These are phyloP conservation scores for Rhabditoides inermis DNA, from an alignment of 2,888 invertebrate species.

Conservation along the genomic window DNA sequence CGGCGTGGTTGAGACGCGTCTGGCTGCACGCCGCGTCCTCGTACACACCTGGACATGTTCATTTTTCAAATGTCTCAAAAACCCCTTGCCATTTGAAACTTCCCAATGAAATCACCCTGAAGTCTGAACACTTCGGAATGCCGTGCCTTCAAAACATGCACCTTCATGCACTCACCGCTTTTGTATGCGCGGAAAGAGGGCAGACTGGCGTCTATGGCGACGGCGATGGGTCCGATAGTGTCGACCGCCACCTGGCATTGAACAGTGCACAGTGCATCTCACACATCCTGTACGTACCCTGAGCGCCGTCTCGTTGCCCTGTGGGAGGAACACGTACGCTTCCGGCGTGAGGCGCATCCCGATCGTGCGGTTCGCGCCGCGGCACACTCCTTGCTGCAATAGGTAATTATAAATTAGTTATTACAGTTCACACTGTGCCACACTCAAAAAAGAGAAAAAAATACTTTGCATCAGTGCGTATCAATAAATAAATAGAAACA, in stretches of 20 bases:
- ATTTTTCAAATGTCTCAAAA: too few species aligned
- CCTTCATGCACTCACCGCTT: constrained; percentile 9
- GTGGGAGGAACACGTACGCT: background rate
- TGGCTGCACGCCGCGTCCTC: constrained; percentile 60
- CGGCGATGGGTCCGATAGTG: constrained; percentile 16
- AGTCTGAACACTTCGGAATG: background rate
- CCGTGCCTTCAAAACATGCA: background rate
- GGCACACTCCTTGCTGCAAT: background rate
- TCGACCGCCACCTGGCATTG: constrained; percentile 13
- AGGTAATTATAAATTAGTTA: background rate
- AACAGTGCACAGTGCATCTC: constrained; percentile 18
- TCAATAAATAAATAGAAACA: too few species aligned
- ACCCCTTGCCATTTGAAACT: too few species aligned
- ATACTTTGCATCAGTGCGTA: too few species aligned
- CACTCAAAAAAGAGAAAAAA: constrained; percentile 6
- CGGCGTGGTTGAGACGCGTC: constrained; percentile 71
- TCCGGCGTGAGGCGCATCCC: background rate
- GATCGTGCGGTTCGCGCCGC: background rate
- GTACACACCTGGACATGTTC: constrained; percentile 12
- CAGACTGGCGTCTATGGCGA: constrained; percentile 19
- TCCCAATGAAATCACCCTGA: too few species aligned
- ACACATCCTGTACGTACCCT: constrained; percentile 10
- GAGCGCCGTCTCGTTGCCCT: background rate
- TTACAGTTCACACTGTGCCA: too few species aligned
- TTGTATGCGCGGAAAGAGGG: constrained; percentile 27